These are phyloP conservation scores for Drosophila suzukii DNA, from an alignment of 1,140 invertebrate species.

Conservation along the genomic window DNA sequence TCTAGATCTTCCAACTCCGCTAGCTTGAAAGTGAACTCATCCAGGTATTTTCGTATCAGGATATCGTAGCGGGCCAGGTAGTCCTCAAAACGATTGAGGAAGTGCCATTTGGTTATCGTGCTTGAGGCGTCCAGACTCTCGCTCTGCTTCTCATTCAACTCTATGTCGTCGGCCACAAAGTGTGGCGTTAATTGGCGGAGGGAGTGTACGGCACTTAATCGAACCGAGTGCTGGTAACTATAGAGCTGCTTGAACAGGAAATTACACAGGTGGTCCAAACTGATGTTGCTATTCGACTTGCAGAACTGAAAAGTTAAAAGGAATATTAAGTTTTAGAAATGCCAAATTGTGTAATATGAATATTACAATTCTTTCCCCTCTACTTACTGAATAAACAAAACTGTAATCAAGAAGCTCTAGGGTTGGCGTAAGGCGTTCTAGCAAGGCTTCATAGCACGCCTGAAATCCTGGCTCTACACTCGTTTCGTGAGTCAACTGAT, in stretches of 20 bases:
- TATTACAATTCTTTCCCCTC: too few relatives aligned
- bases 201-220: conserved; percentile 54
- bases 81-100: conserved; percentile 86
- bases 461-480: conserved; percentile 47
- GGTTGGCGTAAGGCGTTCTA: conserved; percentile 53
- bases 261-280: conserved; percentile 71
- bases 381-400: conserved; percentile 64
- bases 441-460: conserved; percentile 43
- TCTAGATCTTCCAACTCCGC: conserved; percentile 72
- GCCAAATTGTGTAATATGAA: too few relatives aligned
- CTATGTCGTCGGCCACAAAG: conserved; percentile 75
- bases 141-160: conserved; percentile 63
- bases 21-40: conserved; percentile 80
- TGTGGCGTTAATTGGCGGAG: conserved; percentile 59
- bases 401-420: conserved; percentile 68
- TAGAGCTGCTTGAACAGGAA: conserved; percentile 73
- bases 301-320: conserved; percentile 52
- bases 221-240: conserved; percentile 50
- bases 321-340: background rate
- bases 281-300: conserved; percentile 55
- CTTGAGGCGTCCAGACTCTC: conserved; percentile 50
- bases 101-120: conserved; percentile 65
- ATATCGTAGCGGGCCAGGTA: conserved; percentile 82
- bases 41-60: conserved; percentile 65
- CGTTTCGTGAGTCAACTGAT: conserved; percentile 63